Conservation (phyloP, 1,140 invertebrate species). For the Brevipalpus yothersi region DNA sequence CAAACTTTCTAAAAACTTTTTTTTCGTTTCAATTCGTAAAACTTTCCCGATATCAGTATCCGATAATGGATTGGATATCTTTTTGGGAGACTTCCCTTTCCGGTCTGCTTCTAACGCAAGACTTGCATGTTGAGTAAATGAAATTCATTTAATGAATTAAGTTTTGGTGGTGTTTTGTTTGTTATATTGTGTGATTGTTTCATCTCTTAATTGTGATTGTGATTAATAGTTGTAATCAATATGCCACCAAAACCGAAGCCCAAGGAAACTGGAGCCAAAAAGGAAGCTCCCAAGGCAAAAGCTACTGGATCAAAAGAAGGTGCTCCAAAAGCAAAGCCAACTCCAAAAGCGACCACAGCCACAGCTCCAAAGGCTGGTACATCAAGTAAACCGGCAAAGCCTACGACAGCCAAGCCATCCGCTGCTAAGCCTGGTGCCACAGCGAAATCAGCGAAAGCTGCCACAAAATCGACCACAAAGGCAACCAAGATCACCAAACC, state of each 20-base stretch:
- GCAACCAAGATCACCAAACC: not conserved
- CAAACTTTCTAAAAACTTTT: no score
- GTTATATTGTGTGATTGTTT: no score
- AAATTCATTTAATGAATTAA: no score
- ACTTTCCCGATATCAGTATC: no score
- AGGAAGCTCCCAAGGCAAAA: not conserved
- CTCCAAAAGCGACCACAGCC: not conserved
- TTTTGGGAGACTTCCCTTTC: no score
- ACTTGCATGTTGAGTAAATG: no score
- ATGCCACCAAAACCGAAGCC: not conserved
- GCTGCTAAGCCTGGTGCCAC: not conserved
- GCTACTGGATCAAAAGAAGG: not conserved
- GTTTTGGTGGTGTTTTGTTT: no score
- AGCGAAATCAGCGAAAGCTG: not conserved
- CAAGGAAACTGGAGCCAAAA: not conserved
- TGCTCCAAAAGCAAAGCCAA: not conserved
- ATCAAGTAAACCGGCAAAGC: not conserved
- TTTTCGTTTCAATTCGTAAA: no score
- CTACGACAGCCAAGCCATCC: not conserved
- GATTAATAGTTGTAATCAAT: not conserved
- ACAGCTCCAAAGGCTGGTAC: not conserved
- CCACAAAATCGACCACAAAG: not conserved
- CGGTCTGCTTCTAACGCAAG: no score
- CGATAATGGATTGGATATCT: no score
- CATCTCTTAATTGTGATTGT: not conserved